A percentile compares a stretch with the other conserved stretches of the same genome.
phyloP scores from a whole-genome alignment of 2,888 invertebrate genomes.

The Lamellibrachia columna region DNA sequence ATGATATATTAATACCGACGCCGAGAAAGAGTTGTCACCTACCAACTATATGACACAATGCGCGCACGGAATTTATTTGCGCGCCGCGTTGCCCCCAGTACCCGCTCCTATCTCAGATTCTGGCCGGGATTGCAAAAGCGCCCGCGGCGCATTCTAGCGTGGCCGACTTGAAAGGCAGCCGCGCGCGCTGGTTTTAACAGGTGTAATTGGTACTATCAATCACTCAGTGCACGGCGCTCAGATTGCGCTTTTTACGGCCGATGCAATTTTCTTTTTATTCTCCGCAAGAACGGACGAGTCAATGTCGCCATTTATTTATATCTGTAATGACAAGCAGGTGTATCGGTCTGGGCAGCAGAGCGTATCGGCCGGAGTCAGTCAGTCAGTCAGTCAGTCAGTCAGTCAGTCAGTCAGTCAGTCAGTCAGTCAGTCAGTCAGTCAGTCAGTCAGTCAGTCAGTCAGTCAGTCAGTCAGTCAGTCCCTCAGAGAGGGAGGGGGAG shows the following conservation, averaged over 20 bases:
- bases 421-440: conserved; percentile 37
- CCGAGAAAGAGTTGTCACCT: neutral
- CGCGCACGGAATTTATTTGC: neutral
- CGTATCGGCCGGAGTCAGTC: conserved; percentile 19
- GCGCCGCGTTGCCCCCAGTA: neutral
- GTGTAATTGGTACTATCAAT: conserved; percentile 16
- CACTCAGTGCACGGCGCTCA: neutral
- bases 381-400: conserved; percentile 28
- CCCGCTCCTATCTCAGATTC: neutral
- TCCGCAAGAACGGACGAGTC: conserved; percentile 16
- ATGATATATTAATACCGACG: conserved; percentile 16
- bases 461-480: conserved; percentile 37
- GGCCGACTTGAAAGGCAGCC: neutral
- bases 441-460: conserved; percentile 37
- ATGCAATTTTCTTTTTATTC: conserved; percentile 6
- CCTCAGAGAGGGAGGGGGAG: conserved; percentile 36
- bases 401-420: conserved; percentile 33
- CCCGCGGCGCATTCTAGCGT: conserved; percentile 12
- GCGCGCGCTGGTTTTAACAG: conserved; percentile 12
- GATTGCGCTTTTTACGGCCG: conserved; percentile 10
- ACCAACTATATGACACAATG: neutral
- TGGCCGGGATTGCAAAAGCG: neutral
- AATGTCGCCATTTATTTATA: conserved; percentile 16
- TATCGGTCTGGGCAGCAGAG: neutral
- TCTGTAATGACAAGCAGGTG: neutral